Evolutionary conservation across 2,113 vertebrate genomes (phyloP).

Genomic region (Rhinolophus sinicus): DNA sequence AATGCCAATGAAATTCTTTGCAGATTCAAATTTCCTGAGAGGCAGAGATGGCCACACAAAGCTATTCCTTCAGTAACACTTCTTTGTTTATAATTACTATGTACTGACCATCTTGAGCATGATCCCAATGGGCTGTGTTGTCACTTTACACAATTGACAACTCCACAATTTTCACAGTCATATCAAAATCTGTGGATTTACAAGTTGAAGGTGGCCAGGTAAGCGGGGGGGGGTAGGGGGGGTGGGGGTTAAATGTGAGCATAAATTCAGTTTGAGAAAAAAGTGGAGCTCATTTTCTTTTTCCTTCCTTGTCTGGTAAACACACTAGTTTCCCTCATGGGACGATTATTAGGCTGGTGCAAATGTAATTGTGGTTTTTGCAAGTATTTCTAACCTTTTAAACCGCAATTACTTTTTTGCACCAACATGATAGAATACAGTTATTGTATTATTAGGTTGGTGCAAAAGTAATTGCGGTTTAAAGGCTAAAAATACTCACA

Average conservation of each 20-base stretch:
- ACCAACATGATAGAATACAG: no score
- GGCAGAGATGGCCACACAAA: not conserved
- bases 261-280: not conserved
- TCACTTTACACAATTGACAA: not conserved
- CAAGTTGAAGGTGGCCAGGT: not conserved
- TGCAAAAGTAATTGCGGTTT: no score
- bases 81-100: not conserved
- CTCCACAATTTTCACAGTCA: not conserved
- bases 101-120: not conserved
- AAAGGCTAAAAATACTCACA: no score
- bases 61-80: not conserved
- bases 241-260: not conserved
- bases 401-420: no score
- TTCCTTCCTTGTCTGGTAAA: not conserved
- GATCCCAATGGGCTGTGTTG: not conserved
- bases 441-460: no score
- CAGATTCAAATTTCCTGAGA: not conserved
- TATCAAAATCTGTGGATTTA: not conserved
- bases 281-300: not conserved
- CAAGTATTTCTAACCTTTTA: no score
- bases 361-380: no score
- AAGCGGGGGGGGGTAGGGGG: not conserved
- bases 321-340: not conserved
- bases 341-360: no score
- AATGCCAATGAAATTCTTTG: not conserved